These are phyloP conservation scores for Drosophila nigrodunni DNA, from an alignment of 1,140 invertebrate genomes.

Conservation along the genomic window DNA sequence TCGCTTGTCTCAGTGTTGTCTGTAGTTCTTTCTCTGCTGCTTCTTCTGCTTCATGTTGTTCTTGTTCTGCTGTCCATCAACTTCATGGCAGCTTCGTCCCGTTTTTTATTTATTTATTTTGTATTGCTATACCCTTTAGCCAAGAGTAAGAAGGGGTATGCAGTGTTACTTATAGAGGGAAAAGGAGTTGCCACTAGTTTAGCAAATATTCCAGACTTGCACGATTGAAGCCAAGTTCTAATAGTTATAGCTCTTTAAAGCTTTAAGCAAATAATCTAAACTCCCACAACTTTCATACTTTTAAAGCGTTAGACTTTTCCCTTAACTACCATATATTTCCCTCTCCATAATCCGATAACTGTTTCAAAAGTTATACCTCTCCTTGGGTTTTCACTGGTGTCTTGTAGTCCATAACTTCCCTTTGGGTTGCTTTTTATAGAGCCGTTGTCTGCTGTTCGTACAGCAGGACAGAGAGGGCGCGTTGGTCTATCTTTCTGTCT, in stretches of 20 bases:
- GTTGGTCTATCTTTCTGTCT: conserved; percentile 1
- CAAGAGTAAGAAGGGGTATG: neutral
- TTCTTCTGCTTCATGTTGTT: conserved; percentile 18
- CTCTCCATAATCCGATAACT: too few relatives aligned
- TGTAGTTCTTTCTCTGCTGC: conserved; percentile 20
- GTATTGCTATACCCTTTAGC: conserved; percentile 4
- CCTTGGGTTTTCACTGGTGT: neutral
- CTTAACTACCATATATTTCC: neutral
- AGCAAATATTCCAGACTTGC: too few relatives aligned
- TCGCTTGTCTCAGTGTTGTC: conserved; percentile 34
- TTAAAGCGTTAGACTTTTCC: too few relatives aligned
- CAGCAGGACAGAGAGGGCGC: neutral
- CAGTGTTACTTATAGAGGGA: too few relatives aligned
- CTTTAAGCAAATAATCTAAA: too few relatives aligned
- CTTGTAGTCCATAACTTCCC: neutral
- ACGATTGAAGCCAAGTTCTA: too few relatives aligned
- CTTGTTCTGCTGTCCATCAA: conserved; percentile 62
- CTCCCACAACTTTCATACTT: too few relatives aligned
- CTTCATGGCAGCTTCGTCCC: conserved; percentile 36
- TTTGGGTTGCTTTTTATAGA: conserved; percentile 13
- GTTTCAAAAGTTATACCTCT: too few relatives aligned
- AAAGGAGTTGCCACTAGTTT: too few relatives aligned
- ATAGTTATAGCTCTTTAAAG: too few relatives aligned
- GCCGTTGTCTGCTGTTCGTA: conserved; percentile 17
- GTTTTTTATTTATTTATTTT: conserved; percentile 40